Evolutionary conservation across 1,140 invertebrate genomes (phyloP).

Genomic region (Popillia japonica): DNA sequence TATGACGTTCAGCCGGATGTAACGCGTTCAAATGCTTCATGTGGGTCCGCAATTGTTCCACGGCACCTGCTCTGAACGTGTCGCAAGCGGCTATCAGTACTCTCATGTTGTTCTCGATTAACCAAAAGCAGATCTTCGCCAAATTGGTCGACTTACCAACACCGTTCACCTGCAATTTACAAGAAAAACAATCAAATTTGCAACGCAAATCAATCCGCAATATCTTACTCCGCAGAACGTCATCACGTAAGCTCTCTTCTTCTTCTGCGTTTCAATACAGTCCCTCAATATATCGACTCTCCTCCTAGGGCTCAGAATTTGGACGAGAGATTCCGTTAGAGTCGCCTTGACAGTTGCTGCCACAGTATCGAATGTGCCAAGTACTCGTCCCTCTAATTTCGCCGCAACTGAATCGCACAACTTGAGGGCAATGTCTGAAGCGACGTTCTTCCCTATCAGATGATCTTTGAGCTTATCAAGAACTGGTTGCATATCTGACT

Average conservation of each 20-base stretch:
- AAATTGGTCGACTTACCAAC: conserved; percentile 99
- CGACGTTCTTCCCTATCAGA: conserved; percentile 97
- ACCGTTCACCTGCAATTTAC: conserved; percentile 77
- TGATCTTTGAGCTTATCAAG: conserved; percentile 97
- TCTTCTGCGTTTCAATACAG: conserved; percentile 86
- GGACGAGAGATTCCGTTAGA: conserved; percentile 83
- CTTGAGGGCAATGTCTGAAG: conserved; percentile 92
- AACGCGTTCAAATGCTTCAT: conserved; percentile 92
- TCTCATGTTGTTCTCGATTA: conserved; percentile 96
- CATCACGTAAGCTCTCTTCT: conserved; percentile 90
- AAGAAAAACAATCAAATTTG: neutral
- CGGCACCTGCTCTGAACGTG: conserved; percentile 98
- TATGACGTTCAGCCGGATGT: conserved; percentile 81
- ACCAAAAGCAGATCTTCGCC: conserved; percentile 99
- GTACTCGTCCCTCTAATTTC: conserved; percentile 92
- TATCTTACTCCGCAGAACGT: conserved; percentile 94
- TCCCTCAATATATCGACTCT: conserved; percentile 97
- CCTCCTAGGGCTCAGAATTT: conserved; percentile 93
- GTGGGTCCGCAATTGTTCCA: conserved; percentile 97
- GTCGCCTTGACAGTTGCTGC: conserved; percentile 83
- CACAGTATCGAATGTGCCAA: conserved; percentile 92
- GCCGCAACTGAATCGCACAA: conserved; percentile 93
- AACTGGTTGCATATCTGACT: conserved; percentile 81
- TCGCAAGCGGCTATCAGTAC: conserved; percentile 99
- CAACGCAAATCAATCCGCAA: neutral